Conservation (phyloP, 2,113 vertebrate species). For the Arenaria interpres region DNA sequence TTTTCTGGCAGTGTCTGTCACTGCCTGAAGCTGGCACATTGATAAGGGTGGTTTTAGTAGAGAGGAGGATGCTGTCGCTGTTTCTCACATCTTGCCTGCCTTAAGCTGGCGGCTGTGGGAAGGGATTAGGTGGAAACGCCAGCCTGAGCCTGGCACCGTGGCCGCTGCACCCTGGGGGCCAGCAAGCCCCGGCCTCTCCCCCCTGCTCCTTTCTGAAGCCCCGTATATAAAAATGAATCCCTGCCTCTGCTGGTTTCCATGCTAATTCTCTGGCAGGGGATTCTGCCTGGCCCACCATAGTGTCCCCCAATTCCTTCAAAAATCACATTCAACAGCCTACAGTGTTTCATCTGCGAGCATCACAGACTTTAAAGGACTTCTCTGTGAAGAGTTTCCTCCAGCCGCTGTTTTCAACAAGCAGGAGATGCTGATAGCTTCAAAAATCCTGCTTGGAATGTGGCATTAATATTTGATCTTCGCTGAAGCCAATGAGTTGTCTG, state of each 20-base stretch:
- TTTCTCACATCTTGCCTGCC: neutral
- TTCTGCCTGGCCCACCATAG: neutral
- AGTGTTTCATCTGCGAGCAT: neutral
- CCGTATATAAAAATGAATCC: neutral
- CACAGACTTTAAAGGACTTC: neutral
- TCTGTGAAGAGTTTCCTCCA: neutral
- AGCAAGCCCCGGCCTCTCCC: neutral
- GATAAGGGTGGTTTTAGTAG: neutral
- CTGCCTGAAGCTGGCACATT: rapidly evolving
- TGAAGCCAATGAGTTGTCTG: neutral
- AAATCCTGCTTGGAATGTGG: neutral
- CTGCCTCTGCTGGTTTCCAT: neutral
- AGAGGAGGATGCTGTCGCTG: neutral
- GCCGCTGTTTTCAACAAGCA: neutral
- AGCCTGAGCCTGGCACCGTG: neutral
- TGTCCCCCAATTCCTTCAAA: neutral
- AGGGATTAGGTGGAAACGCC: neutral
- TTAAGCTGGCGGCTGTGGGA: neutral
- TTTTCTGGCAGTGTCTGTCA: neutral
- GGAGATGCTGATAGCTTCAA: neutral
- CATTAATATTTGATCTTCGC: neutral
- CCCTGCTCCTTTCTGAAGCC: neutral
- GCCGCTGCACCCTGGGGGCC: rapidly evolving
- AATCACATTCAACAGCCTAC: neutral
- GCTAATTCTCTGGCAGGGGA: neutral